phyloP scores from a whole-genome alignment of 2,888 invertebrate genomes.

The Anthrax anthrax region DNA sequence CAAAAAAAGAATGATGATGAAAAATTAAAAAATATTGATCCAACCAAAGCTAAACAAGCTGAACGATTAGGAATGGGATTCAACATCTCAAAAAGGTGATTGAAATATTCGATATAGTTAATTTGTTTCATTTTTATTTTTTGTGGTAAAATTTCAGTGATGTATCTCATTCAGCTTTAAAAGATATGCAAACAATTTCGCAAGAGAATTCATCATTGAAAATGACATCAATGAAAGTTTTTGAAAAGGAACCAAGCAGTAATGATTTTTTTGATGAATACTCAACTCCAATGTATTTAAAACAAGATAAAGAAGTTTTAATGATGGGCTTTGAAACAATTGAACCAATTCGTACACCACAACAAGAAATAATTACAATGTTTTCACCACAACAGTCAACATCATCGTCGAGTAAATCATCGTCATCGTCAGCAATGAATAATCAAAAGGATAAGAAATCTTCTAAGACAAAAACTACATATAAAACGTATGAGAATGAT shows the following conservation, averaged over 20 bases:
- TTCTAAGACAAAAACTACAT: constrained; percentile 9
- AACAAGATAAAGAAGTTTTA: constrained; percentile 28
- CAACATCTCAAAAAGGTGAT: constrained; percentile 23
- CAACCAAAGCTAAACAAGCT: constrained; percentile 71
- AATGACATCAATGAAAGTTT: constrained; percentile 32
- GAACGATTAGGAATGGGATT: constrained; percentile 92
- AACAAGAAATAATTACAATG: constrained; percentile 31
- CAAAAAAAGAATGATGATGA: constrained; percentile 59
- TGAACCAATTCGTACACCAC: constrained; percentile 29
- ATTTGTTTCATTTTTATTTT: constrained; percentile 3
- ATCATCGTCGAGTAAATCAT: constrained; percentile 4
- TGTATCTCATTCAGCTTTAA: constrained; percentile 72
- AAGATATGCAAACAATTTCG: constrained; percentile 82
- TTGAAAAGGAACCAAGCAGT: constrained; percentile 26
- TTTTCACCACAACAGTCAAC: constrained; percentile 16
- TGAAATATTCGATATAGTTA: constrained; percentile 4
- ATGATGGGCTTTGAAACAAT: constrained; percentile 32
- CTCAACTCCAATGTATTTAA: constrained; percentile 22
- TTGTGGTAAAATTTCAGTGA: constrained; percentile 35
- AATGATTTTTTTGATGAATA: constrained; percentile 27
- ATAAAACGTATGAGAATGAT: constrained; percentile 37
- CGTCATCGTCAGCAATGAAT: not conserved
- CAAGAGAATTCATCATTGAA: constrained; percentile 51
- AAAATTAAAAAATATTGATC: constrained; percentile 55
- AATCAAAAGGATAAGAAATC: constrained; percentile 14